Conservation (phyloP, 2,113 vertebrate genomes). For the Myodes glareolus region DNA sequence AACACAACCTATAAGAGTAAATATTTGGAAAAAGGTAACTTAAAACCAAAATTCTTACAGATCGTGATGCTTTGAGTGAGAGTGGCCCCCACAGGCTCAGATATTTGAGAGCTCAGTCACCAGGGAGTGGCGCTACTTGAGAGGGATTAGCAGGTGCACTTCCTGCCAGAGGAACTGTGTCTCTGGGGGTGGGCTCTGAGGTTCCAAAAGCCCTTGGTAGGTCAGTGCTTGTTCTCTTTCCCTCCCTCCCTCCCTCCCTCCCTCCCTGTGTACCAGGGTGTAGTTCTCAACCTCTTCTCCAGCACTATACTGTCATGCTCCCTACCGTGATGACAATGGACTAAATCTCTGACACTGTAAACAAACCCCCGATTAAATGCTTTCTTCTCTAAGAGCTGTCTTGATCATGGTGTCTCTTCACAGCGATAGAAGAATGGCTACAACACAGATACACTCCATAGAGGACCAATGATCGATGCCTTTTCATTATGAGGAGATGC, state of each 20-base stretch:
- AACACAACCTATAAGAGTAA: not conserved
- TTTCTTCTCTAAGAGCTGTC: not conserved
- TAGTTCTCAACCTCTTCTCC: not conserved
- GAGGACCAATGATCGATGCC: not conserved
- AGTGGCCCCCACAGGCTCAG: not conserved
- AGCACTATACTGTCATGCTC: not conserved
- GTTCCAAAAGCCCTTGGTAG: not conserved
- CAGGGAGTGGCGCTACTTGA: not conserved
- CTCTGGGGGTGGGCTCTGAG: not conserved
- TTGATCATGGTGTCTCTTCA: not conserved
- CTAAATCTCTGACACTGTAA: not conserved
- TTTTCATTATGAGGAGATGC: not conserved
- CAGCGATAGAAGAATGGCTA: not conserved
- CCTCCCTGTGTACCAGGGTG: not conserved
- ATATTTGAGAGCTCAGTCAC: not conserved
- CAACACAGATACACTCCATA: not conserved
- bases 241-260: not conserved
- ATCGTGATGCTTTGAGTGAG: not conserved
- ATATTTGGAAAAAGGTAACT: not conserved
- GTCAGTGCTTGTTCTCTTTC: not conserved
- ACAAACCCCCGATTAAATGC: not conserved
- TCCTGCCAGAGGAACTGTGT: not conserved
- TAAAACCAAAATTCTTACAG: not conserved
- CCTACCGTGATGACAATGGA: not conserved
- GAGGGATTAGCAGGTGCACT: not conserved